Evolutionary conservation across 23 tunicate genomes (phyloP).

Genomic region (Halocynthia aurantium): DNA sequence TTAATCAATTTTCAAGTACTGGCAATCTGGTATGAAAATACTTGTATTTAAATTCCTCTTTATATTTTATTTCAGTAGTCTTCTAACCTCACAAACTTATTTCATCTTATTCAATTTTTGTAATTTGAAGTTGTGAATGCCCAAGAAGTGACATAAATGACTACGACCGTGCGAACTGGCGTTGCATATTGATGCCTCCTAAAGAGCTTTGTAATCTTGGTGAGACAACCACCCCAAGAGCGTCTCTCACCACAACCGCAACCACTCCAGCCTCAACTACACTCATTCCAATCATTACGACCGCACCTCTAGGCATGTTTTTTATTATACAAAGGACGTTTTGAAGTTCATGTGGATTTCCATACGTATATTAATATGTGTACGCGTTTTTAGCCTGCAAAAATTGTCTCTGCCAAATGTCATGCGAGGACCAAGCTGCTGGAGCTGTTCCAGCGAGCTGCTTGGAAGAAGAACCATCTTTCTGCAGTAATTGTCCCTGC

Average conservation of each 20-base stretch:
- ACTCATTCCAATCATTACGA: constrained; percentile 14
- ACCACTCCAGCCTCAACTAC: neutral
- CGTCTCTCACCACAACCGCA: constrained; percentile 28
- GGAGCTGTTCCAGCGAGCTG: constrained; percentile 5
- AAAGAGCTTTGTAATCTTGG: constrained; percentile 18
- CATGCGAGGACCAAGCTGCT: constrained; percentile 1
- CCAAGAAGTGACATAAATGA: constrained; percentile 34
- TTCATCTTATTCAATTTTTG: neutral
- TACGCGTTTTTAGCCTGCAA: neutral
- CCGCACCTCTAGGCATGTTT: constrained; percentile 17
- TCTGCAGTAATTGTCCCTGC: too few species aligned
- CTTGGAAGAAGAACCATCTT: neutral
- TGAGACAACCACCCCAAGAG: neutral
- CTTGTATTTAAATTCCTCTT: neutral
- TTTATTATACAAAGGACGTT: neutral
- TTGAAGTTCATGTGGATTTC: neutral
- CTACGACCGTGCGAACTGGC: constrained; percentile 89
- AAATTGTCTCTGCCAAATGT: constrained; percentile 2
- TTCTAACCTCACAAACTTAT: neutral
- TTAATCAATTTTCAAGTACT: neutral
- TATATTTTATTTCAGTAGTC: neutral
- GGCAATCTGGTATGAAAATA: neutral
- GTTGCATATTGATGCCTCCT: constrained; percentile 67
- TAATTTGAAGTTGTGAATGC: constrained; percentile 55
- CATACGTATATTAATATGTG: neutral